Evolutionary conservation across 1,140 invertebrate genomes (phyloP), one percentile per base, ranked within the genome.

Genomic region (Oedothorax gibbosus): DNA sequence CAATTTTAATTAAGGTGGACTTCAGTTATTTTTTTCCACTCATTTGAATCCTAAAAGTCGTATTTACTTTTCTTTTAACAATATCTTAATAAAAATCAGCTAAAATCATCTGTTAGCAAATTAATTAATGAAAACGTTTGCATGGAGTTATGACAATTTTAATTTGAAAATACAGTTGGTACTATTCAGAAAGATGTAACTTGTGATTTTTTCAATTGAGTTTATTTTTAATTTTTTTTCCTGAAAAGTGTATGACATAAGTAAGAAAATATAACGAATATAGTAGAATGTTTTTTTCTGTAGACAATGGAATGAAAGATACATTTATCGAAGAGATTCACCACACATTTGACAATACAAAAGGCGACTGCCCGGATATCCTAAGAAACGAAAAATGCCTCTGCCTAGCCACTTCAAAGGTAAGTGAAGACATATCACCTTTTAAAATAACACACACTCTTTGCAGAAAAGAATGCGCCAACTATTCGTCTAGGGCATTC

Each of bases 311-410:
- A 21, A 7, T 85, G 21, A 77, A 85, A n/a, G 83, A 85, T 6
- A 64, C 75, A 14, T 69, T 85, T 18, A 51, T 85, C 6, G 83
- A 85, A 85, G 83, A 85, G 64, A 77, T 85, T 0, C 83, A 57
- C 0, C 83, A 69, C 8, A 35, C 73, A 14, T 21, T 85, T 35
- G 83, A 85, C 10, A 77, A 76, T 50, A 50, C 73, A n/a, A 85
- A 78, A 53, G 54, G 65, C 12, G 75, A 85, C 35, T 85, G 83
- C 35, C 83, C 83, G 15, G 83, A 85, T 51, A 85, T 85, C n/a
- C 64, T 85, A 62, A 50, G 83, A 68, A 85, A 85, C 54, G 83
- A 85, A 71, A 85, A 85, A 21, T 69, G 83, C 20, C 73, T 78
- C 50, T 85, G 83, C 71, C 64, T 85, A 51, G 62, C 65, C 72